Conservation (phyloP, 2,888 invertebrate species). For the Pseudococcus jackbeardsleyi region DNA sequence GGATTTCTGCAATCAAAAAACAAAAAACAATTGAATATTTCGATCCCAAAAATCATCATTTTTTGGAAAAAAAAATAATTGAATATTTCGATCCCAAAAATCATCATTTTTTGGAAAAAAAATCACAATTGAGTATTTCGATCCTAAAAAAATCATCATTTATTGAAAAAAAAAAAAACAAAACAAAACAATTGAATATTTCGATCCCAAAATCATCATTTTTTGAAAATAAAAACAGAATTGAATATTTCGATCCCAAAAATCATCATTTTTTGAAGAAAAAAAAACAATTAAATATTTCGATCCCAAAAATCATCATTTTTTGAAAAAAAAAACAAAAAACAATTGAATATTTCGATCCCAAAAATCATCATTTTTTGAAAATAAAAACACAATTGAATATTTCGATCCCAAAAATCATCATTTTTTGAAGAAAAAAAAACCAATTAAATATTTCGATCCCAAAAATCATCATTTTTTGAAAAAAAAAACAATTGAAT, state of each 20-base stretch:
- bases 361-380: neutral
- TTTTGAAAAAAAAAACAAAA: no score
- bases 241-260: neutral
- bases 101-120: no score
- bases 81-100: neutral
- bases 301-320: neutral
- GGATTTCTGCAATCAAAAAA: constrained; percentile 34
- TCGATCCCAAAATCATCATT: neutral
- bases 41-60: neutral
- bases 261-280: neutral
- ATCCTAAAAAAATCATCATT: neutral
- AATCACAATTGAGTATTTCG: neutral
- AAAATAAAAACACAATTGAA: neutral
- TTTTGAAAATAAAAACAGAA: neutral
- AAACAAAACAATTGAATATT: neutral
- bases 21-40: neutral
- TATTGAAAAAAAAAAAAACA: no score
- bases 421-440: neutral
- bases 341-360: neutral
- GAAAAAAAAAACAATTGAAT: neutral
- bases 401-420: neutral
- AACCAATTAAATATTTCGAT: neutral
- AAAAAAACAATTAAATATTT: neutral
- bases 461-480: neutral
- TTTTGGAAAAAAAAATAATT: no score